These are phyloP conservation scores for Pinctada fucata DNA, from an alignment of 2,888 invertebrate species.

Conservation along the genomic window DNA sequence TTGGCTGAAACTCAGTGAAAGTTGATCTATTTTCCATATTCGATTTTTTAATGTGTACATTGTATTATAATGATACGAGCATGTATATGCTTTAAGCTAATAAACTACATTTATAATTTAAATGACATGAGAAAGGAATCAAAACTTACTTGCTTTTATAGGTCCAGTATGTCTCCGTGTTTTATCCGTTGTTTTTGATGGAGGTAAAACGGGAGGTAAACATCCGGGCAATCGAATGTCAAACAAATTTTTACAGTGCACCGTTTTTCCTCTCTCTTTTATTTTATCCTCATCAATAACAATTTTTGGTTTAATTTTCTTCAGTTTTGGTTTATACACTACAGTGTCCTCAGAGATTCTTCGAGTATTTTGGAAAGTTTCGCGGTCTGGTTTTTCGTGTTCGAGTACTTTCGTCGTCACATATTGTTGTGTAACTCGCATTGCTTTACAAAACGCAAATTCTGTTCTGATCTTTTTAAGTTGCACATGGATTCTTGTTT, in stretches of 20 bases:
- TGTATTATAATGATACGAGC: too few species aligned
- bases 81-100: too few species aligned
- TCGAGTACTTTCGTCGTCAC: constrained; percentile 9
- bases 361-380: background rate
- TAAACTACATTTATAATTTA: too few species aligned
- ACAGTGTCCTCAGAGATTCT: background rate
- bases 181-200: background rate
- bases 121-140: too few species aligned
- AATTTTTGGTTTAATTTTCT: background rate
- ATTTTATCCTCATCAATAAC: background rate
- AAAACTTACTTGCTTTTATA: too few species aligned
- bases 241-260: background rate
- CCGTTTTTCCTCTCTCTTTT: background rate
- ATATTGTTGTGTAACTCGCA: constrained; percentile 14
- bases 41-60: too few species aligned
- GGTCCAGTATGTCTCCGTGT: too few species aligned
- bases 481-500: background rate
- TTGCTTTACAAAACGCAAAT: constrained; percentile 2
- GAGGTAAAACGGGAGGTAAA: background rate
- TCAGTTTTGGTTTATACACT: background rate
- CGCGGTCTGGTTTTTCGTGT: constrained; percentile 7
- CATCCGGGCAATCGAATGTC: background rate
- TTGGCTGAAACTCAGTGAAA: too few species aligned
- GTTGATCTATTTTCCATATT: too few species aligned
- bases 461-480: background rate